A percentile compares a stretch with the other conserved stretches of the same genome.
These are phyloP conservation scores for Oscarella lobularis DNA, from an alignment of 37 sponge, comb jelly and placozoan genomes.

Conservation along the genomic window DNA sequence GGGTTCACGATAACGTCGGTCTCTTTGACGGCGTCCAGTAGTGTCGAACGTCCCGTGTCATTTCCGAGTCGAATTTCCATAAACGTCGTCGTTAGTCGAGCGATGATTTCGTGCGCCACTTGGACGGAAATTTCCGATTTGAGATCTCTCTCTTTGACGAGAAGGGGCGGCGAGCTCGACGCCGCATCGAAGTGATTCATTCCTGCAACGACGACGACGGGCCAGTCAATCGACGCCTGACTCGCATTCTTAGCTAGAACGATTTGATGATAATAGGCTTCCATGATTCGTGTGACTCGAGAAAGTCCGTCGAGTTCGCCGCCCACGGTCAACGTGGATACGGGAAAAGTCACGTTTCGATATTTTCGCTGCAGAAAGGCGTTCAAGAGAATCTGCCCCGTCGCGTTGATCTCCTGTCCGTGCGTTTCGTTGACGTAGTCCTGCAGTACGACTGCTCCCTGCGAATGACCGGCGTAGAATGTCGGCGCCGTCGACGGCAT, in stretches of 20 bases:
- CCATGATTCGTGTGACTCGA: slow-evolving; percentile 62
- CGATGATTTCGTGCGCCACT: slow-evolving; percentile 34
- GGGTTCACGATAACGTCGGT: slow-evolving; percentile 36
- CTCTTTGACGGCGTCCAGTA: slow-evolving; percentile 1
- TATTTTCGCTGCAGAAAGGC: slow-evolving; percentile 34
- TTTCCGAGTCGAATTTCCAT: slow-evolving; percentile 13
- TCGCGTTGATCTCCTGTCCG: neutral
- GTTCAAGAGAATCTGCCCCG: slow-evolving; percentile 49
- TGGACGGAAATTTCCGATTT: slow-evolving; percentile 45
- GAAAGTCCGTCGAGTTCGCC: slow-evolving; percentile 69
- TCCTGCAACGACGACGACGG: slow-evolving; percentile 46
- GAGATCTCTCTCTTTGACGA: slow-evolving; percentile 37
- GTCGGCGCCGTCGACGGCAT: slow-evolving; percentile 24
- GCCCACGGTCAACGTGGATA: slow-evolving; percentile 50
- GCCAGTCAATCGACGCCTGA: slow-evolving; percentile 19
- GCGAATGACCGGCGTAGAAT: slow-evolving; percentile 55
- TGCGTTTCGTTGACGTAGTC: slow-evolving; percentile 21
- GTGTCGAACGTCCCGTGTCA: neutral
- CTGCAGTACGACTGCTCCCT: slow-evolving; percentile 52
- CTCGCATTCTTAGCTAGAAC: neutral
- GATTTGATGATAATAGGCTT: slow-evolving; percentile 45
- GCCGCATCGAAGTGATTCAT: slow-evolving; percentile 63
- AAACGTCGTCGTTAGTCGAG: slow-evolving; percentile 16
- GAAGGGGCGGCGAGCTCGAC: slow-evolving; percentile 23
- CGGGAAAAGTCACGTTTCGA: slow-evolving; percentile 32